Percentiles rank a stretch among this genome's conserved stretches.
phyloP scores from a whole-genome alignment of 2,113 vertebrate genomes.

The Hypanus sabinus region DNA sequence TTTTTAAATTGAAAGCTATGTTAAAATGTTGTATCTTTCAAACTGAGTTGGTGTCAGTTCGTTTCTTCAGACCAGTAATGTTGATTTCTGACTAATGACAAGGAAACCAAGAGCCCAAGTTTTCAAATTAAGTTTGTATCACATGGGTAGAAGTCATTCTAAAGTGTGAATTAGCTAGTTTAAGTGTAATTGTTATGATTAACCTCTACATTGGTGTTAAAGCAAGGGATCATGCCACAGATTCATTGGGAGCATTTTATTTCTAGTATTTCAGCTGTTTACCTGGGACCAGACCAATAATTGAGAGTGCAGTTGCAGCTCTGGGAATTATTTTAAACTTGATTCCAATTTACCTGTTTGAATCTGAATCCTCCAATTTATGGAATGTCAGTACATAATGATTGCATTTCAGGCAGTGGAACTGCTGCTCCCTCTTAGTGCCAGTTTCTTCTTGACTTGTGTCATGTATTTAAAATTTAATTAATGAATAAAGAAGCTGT shows the following conservation, averaged over 20 bases:
- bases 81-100: neutral
- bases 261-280: neutral
- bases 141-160: neutral
- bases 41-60: neutral
- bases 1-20: neutral
- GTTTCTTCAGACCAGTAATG: neutral
- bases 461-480: constrained; percentile 33
- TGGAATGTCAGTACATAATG: neutral
- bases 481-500: constrained; percentile 34
- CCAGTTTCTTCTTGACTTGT: neutral
- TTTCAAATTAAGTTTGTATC: neutral
- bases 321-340: neutral
- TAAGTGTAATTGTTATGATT: neutral
- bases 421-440: constrained; percentile 15
- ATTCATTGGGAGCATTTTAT: constrained; percentile 8
- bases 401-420: neutral
- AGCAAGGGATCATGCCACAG: constrained; percentile 27
- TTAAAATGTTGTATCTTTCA: constrained; percentile 7
- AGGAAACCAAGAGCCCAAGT: neutral
- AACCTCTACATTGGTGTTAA: neutral
- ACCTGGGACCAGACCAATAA: neutral
- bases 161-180: neutral
- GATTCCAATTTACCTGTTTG: neutral
- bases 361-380: neutral
- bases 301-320: neutral